Base-by-base conservation (phyloP, 2,888 invertebrate genomes). In the Archips crataeganus region DNA sequence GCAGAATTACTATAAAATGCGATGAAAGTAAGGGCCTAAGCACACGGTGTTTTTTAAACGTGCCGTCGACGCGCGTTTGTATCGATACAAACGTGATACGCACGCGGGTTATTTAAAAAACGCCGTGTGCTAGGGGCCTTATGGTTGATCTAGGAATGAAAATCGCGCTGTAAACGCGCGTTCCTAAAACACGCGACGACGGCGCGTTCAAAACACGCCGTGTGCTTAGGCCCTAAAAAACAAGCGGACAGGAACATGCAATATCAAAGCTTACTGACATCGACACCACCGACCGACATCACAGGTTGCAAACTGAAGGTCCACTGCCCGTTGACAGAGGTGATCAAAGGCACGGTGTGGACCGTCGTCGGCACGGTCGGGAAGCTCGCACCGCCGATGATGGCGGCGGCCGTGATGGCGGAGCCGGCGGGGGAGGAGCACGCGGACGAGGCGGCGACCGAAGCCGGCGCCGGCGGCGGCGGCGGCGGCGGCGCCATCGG, bases 291-390 rank as follows among this genome's bases (percentile, higher is more conserved):
- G 1, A 94, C 92, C 0, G 94, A 93, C 92, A 94, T 92, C 64
- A 94, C 86, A 0, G 94, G 93, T 79, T 93, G 94, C 70, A 94
- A 80, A 75, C 93, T 92, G 80, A 94, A 91, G 77, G 92, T 92
- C 93, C 94, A 94, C 78, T 94, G 94, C 9, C 94, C 94, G 59
- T 94, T 94, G 73, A 94, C 90, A 0, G 93, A 90, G 0, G 93
- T 92, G 77, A 94, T 89, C 61, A 94, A 77, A 1, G 94, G 94
- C 75, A 94, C 89, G 0, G 92, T 92, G 75, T 92, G 93, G 1
- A 93, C 90, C 0, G 85, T 85, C 1, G 90, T 81, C 47, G 87
- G 81, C 69, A 87, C 83, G 59, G 85, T 85, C 3, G 85, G 85
- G 23, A 85, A 77, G 3, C 81, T 79, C 45, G 85, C 77, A 72